Percentiles rank a stretch among this genome's conserved stretches.
These are phyloP conservation scores for Zosterops borbonicus DNA, from an alignment of 2,113 vertebrate genomes.

Conservation along the genomic window DNA sequence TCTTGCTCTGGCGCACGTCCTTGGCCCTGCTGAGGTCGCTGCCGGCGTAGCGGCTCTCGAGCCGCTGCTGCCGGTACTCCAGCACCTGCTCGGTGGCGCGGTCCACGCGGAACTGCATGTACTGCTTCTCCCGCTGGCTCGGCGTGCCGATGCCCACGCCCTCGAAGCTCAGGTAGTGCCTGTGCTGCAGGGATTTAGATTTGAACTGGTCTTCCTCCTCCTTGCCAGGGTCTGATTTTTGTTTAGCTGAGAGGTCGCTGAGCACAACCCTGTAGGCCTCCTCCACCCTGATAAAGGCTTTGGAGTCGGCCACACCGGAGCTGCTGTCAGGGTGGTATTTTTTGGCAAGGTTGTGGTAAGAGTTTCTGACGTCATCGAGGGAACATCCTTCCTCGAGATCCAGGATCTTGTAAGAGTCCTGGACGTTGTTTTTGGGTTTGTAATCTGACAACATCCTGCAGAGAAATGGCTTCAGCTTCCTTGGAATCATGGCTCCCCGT, in stretches of 20 bases:
- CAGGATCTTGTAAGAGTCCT: slow-evolving; percentile 74
- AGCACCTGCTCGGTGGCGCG: slow-evolving; percentile 86
- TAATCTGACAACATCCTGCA: slow-evolving; percentile 60
- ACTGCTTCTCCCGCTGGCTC: slow-evolving; percentile 90
- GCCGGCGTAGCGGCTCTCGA: slow-evolving; percentile 70
- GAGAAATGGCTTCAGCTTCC: slow-evolving; percentile 7
- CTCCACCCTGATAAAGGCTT: slow-evolving; percentile 82
- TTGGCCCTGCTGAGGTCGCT: slow-evolving; percentile 75
- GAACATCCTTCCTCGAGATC: slow-evolving; percentile 76
- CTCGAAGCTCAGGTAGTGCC: slow-evolving; percentile 93
- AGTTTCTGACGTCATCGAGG: slow-evolving; percentile 80
- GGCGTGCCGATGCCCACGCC: slow-evolving; percentile 89
- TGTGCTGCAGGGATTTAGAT: slow-evolving; percentile 80
- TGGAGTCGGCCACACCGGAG: slow-evolving; percentile 74
- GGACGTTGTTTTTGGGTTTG: slow-evolving; percentile 45
- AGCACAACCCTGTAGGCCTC: slow-evolving; percentile 87
- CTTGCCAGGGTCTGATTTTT: neutral
- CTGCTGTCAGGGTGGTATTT: slow-evolving; percentile 91
- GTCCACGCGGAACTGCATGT: slow-evolving; percentile 87
- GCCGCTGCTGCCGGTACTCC: slow-evolving; percentile 82
- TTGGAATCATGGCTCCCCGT: neutral
- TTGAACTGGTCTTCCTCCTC: slow-evolving; percentile 76
- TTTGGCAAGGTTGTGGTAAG: slow-evolving; percentile 86
- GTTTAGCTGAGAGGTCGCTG: slow-evolving; percentile 67
- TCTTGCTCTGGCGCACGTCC: slow-evolving; percentile 83